Conservation (phyloP, 2,797 vertebrate species). For the Semaprochilodus insignis region DNA sequence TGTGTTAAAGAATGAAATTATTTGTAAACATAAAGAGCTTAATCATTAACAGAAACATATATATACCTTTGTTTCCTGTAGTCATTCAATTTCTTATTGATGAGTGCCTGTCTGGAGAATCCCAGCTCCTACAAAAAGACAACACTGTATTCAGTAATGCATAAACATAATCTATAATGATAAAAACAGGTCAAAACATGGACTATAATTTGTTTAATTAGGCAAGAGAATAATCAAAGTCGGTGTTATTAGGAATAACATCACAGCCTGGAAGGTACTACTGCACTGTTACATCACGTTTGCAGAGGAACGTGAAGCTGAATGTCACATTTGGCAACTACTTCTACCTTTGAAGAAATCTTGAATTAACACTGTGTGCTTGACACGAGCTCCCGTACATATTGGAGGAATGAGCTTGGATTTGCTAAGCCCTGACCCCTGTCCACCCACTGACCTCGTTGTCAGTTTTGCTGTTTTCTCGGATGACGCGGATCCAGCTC, state of each 20-base stretch:
- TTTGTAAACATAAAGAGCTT: neutral
- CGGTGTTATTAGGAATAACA: neutral
- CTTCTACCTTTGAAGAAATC: neutral
- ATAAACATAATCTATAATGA: neutral
- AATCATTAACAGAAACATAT: neutral
- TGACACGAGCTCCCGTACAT: neutral
- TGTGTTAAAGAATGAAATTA: neutral
- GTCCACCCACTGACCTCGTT: constrained; percentile 84
- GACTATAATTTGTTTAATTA: neutral
- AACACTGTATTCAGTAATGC: neutral
- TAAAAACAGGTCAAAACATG: neutral
- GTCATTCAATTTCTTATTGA: constrained; percentile 97
- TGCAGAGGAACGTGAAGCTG: neutral
- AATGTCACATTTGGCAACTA: neutral
- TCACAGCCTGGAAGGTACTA: neutral
- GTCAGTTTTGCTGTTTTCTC: constrained; percentile 94
- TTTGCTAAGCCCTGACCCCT: neutral
- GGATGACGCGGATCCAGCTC: constrained; percentile 94
- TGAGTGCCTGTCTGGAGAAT: constrained; percentile 93
- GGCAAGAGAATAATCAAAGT: neutral
- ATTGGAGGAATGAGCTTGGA: neutral
- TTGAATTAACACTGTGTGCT: neutral
- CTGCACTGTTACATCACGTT: neutral
- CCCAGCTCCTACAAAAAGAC: constrained; percentile 85
- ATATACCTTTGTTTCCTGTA: constrained; percentile 91